A percentile compares a stretch with the other conserved stretches of the same genome.
Conservation (phyloP, 2,797 vertebrate species). For the Sus cebifrons region DNA sequence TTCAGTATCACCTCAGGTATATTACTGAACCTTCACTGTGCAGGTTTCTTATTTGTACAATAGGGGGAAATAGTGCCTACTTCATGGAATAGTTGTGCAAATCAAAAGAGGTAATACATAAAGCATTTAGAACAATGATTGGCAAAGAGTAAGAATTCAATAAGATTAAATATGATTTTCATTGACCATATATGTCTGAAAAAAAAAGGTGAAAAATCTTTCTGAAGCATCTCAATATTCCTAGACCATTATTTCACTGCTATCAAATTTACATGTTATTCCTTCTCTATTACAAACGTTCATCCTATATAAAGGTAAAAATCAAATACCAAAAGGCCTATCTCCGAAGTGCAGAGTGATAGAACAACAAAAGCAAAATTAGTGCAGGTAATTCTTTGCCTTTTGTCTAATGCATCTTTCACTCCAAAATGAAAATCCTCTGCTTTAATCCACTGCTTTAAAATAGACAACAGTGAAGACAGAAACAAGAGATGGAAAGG, state of each 20-base stretch:
- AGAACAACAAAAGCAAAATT: not conserved
- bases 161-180: constrained; percentile 3
- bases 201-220: not conserved
- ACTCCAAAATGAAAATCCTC: not conserved
- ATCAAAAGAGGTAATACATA: not conserved
- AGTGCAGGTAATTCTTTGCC: not conserved
- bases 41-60: not conserved
- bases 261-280: constrained; percentile 23
- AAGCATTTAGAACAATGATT: not conserved
- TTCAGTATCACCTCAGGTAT: not conserved
- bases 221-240: constrained; percentile 10
- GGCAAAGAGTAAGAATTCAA: not conserved
- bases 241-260: constrained; percentile 1
- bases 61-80: not conserved
- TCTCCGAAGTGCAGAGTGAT: not conserved
- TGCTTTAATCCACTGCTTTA: not conserved
- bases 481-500: not conserved
- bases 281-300: not conserved
- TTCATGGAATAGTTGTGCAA: not conserved
- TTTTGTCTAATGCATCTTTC: not conserved
- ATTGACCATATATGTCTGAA: not conserved
- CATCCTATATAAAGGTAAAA: constrained; percentile 15
- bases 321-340: not conserved
- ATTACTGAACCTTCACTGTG: not conserved
- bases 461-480: not conserved